phyloP scores from a whole-genome alignment of 2,113 vertebrate genomes.

The Vimba vimba region DNA sequence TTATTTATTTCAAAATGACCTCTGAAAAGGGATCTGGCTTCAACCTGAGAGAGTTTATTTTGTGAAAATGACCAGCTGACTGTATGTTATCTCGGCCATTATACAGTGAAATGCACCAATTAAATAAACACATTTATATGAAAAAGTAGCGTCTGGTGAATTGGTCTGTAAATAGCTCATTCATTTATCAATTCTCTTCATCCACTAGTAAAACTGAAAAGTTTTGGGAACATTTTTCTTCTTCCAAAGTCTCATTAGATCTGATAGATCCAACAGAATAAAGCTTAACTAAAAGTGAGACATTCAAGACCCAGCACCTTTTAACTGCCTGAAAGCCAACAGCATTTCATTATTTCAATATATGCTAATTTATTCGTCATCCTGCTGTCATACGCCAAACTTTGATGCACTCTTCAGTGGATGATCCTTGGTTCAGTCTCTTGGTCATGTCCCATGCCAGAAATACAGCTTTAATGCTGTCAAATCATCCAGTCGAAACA shows the following conservation, averaged over 20 bases:
- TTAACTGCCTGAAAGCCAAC: constrained; percentile 5
- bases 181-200: background rate
- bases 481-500: constrained; percentile 5
- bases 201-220: background rate
- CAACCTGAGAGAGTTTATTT: background rate
- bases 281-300: background rate
- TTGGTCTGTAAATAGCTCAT: background rate
- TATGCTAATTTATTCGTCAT: constrained; percentile 10
- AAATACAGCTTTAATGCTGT: constrained; percentile 15
- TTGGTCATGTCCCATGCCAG: constrained; percentile 6
- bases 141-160: background rate
- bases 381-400: background rate
- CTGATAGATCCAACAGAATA: background rate
- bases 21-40: background rate
- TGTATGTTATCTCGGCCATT: background rate
- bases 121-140: background rate
- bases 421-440: constrained; percentile 16
- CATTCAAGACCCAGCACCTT: background rate
- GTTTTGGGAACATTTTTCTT: background rate
- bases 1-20: background rate
- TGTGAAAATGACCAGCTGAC: background rate
- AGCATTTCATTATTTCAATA: constrained; percentile 16
- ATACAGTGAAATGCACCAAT: background rate
- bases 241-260: background rate
- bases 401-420: background rate